Base-by-base conservation (phyloP, 2,113 vertebrate genomes). In the Lampris megalopsis region DNA sequence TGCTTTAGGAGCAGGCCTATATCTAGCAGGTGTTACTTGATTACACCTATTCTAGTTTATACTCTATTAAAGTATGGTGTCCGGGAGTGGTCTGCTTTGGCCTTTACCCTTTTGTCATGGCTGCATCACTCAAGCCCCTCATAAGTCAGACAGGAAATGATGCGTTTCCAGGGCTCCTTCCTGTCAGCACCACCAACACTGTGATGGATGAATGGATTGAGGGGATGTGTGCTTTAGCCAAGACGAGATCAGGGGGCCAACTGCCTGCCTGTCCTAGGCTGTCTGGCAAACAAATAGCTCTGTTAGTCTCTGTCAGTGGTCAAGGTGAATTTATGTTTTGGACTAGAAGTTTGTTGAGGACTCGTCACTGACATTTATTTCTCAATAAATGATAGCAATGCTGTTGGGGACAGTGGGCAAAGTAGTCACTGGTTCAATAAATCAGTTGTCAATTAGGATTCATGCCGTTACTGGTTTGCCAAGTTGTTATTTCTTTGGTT, bases 81-180 rank as follows among this genome's bases (percentile, higher is more conserved):
- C 6, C 24, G 35, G 37, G 13, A 49, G 41, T 64, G 6, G 1
- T 1, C 43, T 3, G 41, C 53, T 11, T 1, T 62, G 48, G 49
- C 45, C 56, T 38, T 53, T 48, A 3, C 57, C 59, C 58, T 63
- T 75, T 66, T 48, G 65, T 70, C 71, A 73, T 13, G 6, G 66
- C 4, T 6, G 41, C 61, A 50, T 71, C 83, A 52, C 68, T 50
- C 37, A 11, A 63, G 68, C 11, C 45, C 64, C 81, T 79, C 82
- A 80, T 84, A 82, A 88, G 67, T 86, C 80, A 81, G 49, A 71
- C 69, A 79, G 71, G 85, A 86, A 86, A 64, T 42, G 57, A 86
- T 63, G 77, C 60, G 37, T 40, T 43, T 72, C 86, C 84, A 62
- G 80, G 56, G 86, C 77, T 78, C 79, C 80, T 71, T 43, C 64